Percentiles rank a stretch among this genome's conserved stretches.
Conservation (phyloP, 2,888 invertebrate species). For the Nephrocerus scutellatus region DNA sequence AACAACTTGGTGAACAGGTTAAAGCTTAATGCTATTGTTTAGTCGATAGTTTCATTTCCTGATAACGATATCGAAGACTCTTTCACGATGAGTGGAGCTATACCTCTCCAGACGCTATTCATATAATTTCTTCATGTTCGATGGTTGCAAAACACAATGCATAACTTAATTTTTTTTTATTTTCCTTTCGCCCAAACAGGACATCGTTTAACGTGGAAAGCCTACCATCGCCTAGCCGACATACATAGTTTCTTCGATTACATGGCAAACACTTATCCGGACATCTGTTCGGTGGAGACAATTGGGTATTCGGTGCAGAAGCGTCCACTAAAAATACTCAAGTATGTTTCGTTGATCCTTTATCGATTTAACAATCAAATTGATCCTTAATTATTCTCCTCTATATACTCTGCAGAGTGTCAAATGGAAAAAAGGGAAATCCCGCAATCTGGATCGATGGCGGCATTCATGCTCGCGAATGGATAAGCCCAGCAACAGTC, state of each 20-base stretch:
- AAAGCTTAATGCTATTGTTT: no score
- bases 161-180: slow-evolving; percentile 5
- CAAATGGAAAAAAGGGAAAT: slow-evolving; percentile 58
- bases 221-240: slow-evolving; percentile 64
- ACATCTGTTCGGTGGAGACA: slow-evolving; percentile 61
- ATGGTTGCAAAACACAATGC: background rate
- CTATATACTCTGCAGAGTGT: slow-evolving; percentile 50
- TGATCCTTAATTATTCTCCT: background rate
- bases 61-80: no score
- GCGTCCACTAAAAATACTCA: slow-evolving; percentile 61
- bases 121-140: slow-evolving; percentile 1
- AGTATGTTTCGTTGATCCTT: slow-evolving; percentile 32
- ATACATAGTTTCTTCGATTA: slow-evolving; percentile 67
- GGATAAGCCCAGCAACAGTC: slow-evolving; percentile 75
- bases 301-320: slow-evolving; percentile 72
- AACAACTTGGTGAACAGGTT: no score
- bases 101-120: background rate
- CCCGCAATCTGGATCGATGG: slow-evolving; percentile 67
- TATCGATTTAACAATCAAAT: background rate
- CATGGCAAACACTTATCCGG: slow-evolving; percentile 63
- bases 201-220: slow-evolving; percentile 64
- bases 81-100: no score
- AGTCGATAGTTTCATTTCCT: no score
- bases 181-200: slow-evolving; percentile 31
- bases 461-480: slow-evolving; percentile 84